Evolutionary conservation across 2,888 invertebrate species (phyloP), one percentile per base, ranked within the genome.

Genomic region (Tetragnatha montana): DNA sequence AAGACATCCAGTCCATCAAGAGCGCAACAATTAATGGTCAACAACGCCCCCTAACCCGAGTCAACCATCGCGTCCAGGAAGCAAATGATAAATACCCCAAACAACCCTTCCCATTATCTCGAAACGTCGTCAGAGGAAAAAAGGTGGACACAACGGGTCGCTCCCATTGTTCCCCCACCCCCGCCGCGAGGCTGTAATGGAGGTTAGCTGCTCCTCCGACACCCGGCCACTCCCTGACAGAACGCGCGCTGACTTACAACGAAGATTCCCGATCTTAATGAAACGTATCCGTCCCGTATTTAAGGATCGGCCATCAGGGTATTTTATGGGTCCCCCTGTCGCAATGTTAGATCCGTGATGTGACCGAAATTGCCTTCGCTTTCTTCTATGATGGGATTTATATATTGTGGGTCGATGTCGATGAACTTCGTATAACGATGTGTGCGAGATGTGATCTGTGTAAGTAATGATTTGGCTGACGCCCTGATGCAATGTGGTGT

Each of bases 161-260:
- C 76, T 81, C 85, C 69, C 47, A 84, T 88, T 88, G 88, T 78
- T 88, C 51, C 49, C 70, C 89, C 89, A 89, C 89, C 89, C 75
- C 85, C 89, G 89, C 89, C 89, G n/a, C 21, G 21, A 89, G 89
- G 85, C 12, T 78, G 60, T 60, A 50, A 76, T 50, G 76, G 50
- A 76, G 51, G 78, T 78, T 22, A 85, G 70, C 50, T 71, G 49
- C 35, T 17, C 17, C 60, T 70, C 22, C 85, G 60, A 4, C 21
- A 51, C 35, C 21, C 35, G 49, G 60, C 89, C 89, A 85, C 89
- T 89, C 89, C 89, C 84, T 80, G 83, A 50, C 82, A 80, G 68
- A 84, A 89, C 89, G 89, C 49, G 85, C 81, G 76, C 81, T 85
- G 89, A 81, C 85, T 89, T 81, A 76, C 85, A 89, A 85, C 85